Conservation (phyloP, 1,140 invertebrate genomes). For the Cydia pomonella region DNA sequence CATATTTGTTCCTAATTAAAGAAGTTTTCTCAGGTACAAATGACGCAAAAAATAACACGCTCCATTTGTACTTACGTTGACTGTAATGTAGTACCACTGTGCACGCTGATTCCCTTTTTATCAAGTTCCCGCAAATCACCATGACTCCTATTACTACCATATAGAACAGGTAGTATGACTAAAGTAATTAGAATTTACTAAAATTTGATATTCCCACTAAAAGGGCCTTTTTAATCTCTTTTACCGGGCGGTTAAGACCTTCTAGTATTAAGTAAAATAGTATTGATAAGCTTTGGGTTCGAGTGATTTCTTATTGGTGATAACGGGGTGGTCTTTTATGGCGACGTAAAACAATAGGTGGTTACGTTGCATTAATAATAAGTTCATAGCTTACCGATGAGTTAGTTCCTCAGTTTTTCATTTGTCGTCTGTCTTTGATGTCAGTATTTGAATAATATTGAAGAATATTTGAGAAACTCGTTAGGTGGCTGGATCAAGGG, state of each 20-base stretch:
- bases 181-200: conserved; percentile 5
- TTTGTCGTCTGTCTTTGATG: not conserved
- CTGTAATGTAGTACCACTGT: not conserved
- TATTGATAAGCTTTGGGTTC: not conserved
- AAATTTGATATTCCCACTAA: not conserved
- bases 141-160: not conserved
- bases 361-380: not conserved
- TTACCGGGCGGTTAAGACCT: not conserved
- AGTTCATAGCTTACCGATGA: conserved; percentile 5
- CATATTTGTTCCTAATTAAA: no score
- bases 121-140: not conserved
- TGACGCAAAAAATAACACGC: no score
- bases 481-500: no score
- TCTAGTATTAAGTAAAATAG: not conserved
- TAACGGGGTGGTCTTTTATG: conserved; percentile 18
- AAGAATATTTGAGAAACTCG: no score
- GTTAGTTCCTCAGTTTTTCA: not conserved
- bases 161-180: conserved; percentile 3
- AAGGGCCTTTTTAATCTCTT: not conserved
- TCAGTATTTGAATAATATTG: not conserved
- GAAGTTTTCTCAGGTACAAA: no score
- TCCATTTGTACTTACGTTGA: no score
- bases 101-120: not conserved
- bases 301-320: not conserved
- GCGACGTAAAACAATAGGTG: not conserved